Base-by-base conservation (phyloP, 2,888 invertebrate species). In the Iphiclides podalirius region DNA sequence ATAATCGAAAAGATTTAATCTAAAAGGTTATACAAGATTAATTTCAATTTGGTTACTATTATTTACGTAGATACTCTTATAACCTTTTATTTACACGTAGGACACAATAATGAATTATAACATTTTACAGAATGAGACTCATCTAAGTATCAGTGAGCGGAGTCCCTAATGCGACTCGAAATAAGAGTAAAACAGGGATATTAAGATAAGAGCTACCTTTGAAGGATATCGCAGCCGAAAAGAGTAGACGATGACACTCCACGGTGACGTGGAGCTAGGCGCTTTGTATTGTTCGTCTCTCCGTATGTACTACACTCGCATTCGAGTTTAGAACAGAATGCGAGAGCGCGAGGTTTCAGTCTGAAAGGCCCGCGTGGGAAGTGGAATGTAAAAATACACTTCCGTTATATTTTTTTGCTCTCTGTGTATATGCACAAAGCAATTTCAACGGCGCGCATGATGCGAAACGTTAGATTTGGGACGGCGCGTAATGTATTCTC, bases 111-210 rank as follows among this genome's bases (percentile, higher is more conserved):
- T 20, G 20, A 3, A 20, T 20, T 4, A 4, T 11, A 12, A 11
- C 1, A 33, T 33, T 4, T 4, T 11, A 33, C 11, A 12, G n/a
- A 33, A n/a, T n/a, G n/a, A n/a, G 11, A 33, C 9, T 23, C 0
- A 20, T 6, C 20, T 20, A 20, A 20, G 20, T 20, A 20, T 28
- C 6, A 26, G 16, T 13, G 11, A n/a, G n/a, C 9, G 11, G 28
- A 40, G 38, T 17, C 16, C 11, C 4, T 83, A 81, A 81, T 80
- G 82, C 80, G 78, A 79, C 76, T 68, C 73, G 70, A 82, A 86
- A 86, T 84, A 84, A 85, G 83, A 80, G 75, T 80, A 81, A 83
- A 86, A 84, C 79, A 73, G 72, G 76, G 69, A 78, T 84, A 84
- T 83, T 83, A 85, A 84, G 85, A 83, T 76, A 79, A 81, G 81